Base-by-base conservation (phyloP, 2,797 vertebrate species). In the Peromyscus attwateri region DNA sequence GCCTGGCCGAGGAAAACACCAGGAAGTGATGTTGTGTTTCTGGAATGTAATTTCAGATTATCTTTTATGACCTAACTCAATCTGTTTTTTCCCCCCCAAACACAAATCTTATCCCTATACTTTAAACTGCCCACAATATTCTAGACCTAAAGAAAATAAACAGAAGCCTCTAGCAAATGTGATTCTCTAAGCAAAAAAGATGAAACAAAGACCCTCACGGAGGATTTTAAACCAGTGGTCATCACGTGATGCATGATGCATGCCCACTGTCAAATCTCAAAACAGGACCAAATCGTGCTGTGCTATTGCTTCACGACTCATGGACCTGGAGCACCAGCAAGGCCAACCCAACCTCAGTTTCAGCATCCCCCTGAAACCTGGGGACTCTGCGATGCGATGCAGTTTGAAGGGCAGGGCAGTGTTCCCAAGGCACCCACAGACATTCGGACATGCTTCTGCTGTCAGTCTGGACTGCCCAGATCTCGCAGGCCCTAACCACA, bases 71-170 rank as follows among this genome's bases (percentile, higher is more conserved):
- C 89, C 87, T 79, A 97, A 93, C 88, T 82, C 97, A 96, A 97
- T 66, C 94, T 98, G 97, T 97, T 98, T 98, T 37, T 98, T 98
- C 98, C 97, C 96, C 98, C 98, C 96, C 96, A 98, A 95, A 97
- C 91, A 98, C 73, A 95, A 91, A 93, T 60, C 73, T 95, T 89
- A 95, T 27, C n/a, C 77, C 55, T 93, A 11, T 92, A 88, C 83
- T 97, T 95, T 92, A 87, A 95, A 91, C 94, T 70, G 68, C 12
- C 25, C 76, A 83, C 55, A 82, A 70, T 66, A 85, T 83, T 94
- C 66, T 73, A 91, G n/a, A 92, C 13, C 81, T 64, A 92, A 92
- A 91, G 23, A 85, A 88, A 92, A 91, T 27, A 82, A 79, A 85
- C 9, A 64, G 40, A 95, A 88, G 57, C 7, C 37, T 60, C 31